Evolutionary conservation across 2,888 invertebrate genomes (phyloP), one percentile per base, ranked within the genome.

Genomic region (Cataglyphis rosenhaueri): DNA sequence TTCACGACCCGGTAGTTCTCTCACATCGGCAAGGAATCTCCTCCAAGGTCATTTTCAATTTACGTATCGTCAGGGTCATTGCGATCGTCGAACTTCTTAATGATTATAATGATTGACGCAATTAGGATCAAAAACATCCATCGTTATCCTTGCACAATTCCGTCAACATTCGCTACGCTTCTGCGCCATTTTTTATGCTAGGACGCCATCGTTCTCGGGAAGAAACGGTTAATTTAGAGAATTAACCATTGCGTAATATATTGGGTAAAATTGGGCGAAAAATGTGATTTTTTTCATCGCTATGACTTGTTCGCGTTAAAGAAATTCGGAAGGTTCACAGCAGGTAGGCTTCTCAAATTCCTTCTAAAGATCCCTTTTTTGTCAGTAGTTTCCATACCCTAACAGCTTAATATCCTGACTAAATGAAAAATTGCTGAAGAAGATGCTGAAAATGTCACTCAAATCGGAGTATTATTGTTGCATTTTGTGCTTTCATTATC

Each of bases 201-300:
- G 1, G 25, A 4, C 12, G 8, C 44, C 29, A 44, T 76, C 29
- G 29, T 18, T 6, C 65, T 44, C 15, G 5, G 0, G 3, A 82
- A 21, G 5, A 38, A 12, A 35, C 25, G 35, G 29, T 21, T 25
- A 62, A 35, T 10, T 0, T 10, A 57, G 52, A 52, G 73, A 81
- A 32, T 18, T 12, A 87, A 87, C 81, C 25, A 84, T 73, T 35
- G 62, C 64, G 78, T 83, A 70, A 81, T 76, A 61, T 83, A 84
- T 91, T 91, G 85, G 90, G 90, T 88, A 87, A 91, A n/a, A 88
- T 84, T 65, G 81, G 78, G 83, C 85, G 87, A 84, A 86, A 91
- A 91, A 89, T 91, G 90, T 87, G 84, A 89, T 4, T 15, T 61
- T 74, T 74, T 75, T 52, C 25, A 18, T 18, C 18, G 8, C 10